Evolutionary conservation across 2,113 vertebrate genomes (phyloP), one percentile per base, ranked within the genome.

Genomic region (Cathartes aura): DNA sequence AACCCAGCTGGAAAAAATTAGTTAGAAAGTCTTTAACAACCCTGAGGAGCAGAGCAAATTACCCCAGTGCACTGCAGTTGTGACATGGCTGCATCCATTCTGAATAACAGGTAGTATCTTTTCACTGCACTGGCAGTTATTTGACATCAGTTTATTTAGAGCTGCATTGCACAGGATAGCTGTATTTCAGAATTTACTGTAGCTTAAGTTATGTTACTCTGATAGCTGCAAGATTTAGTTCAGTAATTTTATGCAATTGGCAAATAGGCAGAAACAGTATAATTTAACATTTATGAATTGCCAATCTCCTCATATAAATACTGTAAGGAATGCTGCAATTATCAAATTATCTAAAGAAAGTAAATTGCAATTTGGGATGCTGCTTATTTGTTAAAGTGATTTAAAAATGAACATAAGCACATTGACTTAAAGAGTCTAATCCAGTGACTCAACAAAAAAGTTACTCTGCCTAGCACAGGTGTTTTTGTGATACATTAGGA

Each of bases 221-320:
- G 52, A 81, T 94, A 72, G 86, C 68, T 75, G 64, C 55, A 92
- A 89, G 76, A 92, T 92, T 88, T 81, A 93, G 53, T 55, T 97
- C 75, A 87, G 66, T 85, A 85, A 89, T 95, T 96, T 94, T 80
- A 87, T 91, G 78, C 74, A 82, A 68, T 17, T 89, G 68, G 40
- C 81, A 96, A 95, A 87, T 38, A 87, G 32, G 68, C 70, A 96
- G 62, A 93, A 84, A 84, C 50, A 89, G 70, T 72, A 87, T 66
- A 96, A 97, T 96, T 94, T 66, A 94, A 76, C 59, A 82, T 94
- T 95, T 90, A 68, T 90, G 58, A 92, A 88, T 93, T 92, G 63
- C 71, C 90, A 82, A 16, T 94, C 68, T 94, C 74, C 62, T 85
- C 78, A 70, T 30, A 91, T 87, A 97, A 95, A 94, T 96, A 94